A percentile compares a stretch with the other conserved stretches of the same genome.
Conservation (phyloP, 2,797 vertebrate species). For the Labroides dimidiatus region DNA sequence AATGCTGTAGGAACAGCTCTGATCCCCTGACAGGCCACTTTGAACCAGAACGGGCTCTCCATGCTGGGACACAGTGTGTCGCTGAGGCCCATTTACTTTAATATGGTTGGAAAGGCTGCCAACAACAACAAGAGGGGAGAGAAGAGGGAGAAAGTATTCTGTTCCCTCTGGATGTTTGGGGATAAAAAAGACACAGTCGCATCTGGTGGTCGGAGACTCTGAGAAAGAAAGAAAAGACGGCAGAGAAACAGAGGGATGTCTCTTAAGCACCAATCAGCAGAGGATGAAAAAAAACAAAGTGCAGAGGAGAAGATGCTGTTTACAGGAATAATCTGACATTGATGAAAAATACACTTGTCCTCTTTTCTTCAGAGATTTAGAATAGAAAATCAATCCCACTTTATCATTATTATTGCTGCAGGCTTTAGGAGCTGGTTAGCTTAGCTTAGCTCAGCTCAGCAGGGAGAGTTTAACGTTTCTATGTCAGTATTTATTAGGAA, state of each 20-base stretch:
- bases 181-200: slow-evolving; percentile 33
- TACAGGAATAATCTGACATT: slow-evolving; percentile 9
- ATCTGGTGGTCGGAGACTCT: slow-evolving; percentile 56
- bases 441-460: background rate
- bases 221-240: slow-evolving; percentile 53
- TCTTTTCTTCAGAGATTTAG: background rate
- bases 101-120: slow-evolving; percentile 55
- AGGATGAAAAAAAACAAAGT: slow-evolving; percentile 1
- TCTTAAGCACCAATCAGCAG: slow-evolving; percentile 19
- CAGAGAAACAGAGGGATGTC: slow-evolving; percentile 26
- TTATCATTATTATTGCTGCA: background rate
- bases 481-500: too few species aligned
- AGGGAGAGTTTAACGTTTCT: too few species aligned
- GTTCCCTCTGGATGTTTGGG: slow-evolving; percentile 45
- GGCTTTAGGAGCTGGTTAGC: background rate
- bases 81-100: slow-evolving; percentile 59
- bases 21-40: slow-evolving; percentile 54
- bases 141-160: slow-evolving; percentile 52
- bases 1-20: slow-evolving; percentile 26
- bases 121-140: slow-evolving; percentile 64
- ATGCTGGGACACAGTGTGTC: slow-evolving; percentile 60
- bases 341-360: background rate
- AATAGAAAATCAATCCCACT: background rate
- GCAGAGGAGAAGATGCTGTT: background rate
- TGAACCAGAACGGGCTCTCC: slow-evolving; percentile 51